Evolutionary conservation across 2,113 vertebrate species (phyloP).

Genomic region (Pipra filicauda): DNA sequence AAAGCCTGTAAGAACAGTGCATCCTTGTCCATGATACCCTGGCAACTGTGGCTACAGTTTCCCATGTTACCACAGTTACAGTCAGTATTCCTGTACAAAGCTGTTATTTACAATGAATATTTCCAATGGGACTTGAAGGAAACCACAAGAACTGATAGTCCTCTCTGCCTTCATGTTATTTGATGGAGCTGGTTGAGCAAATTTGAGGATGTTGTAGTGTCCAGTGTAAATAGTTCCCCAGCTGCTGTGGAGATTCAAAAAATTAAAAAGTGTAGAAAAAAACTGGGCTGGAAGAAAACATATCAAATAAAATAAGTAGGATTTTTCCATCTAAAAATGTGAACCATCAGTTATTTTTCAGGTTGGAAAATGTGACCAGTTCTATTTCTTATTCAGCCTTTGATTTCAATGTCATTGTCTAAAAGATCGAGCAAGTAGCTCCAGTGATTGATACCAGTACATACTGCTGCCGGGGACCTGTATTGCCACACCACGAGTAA

Average conservation of each 20-base stretch:
- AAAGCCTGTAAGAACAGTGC: background rate
- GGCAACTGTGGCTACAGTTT: background rate
- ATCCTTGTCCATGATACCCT: background rate
- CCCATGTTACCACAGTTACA: background rate
- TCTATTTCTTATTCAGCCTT: background rate
- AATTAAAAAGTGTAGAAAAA: background rate
- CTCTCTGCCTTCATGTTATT: background rate
- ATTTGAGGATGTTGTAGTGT: background rate
- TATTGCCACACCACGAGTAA: background rate
- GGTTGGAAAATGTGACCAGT: background rate
- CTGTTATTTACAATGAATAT: background rate
- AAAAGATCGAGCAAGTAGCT: background rate
- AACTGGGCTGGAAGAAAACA: background rate
- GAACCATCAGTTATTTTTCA: background rate
- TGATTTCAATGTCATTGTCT: rapidly evolving
- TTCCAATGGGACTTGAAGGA: background rate
- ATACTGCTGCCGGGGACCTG: background rate
- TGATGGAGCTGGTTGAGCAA: background rate
- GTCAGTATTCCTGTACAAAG: background rate
- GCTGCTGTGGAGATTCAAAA: background rate
- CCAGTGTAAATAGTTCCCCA: background rate
- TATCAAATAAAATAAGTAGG: background rate
- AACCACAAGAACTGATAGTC: background rate
- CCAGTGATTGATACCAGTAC: background rate
- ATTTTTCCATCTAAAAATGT: background rate